Percentiles rank a stretch among this genome's conserved stretches.
Evolutionary conservation across 2,888 invertebrate genomes (phyloP).

Genomic region (Nudaria mundana): DNA sequence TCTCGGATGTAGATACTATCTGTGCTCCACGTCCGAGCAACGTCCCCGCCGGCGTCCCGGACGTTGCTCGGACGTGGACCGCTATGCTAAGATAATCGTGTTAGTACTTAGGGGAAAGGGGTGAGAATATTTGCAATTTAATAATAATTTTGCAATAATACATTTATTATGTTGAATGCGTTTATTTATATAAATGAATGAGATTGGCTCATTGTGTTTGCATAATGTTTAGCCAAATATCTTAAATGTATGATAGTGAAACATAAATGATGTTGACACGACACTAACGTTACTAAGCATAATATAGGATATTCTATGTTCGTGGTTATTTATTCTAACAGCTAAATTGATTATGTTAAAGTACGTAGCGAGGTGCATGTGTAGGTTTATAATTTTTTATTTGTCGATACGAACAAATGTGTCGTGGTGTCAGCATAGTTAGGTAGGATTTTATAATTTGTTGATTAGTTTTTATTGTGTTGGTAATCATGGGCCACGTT

Average conservation of each 20-base stretch:
- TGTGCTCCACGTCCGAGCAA: not conserved
- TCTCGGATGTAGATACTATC: constrained; percentile 28
- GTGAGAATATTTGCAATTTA: constrained; percentile 46
- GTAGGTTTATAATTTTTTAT: constrained; percentile 9
- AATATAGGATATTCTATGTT: constrained; percentile 17
- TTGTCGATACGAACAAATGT: constrained; percentile 27
- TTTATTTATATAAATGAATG: constrained; percentile 34
- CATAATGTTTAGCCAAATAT: constrained; percentile 53
- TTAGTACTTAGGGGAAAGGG: constrained; percentile 69
- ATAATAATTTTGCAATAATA: constrained; percentile 55
- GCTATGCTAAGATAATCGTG: constrained; percentile 50
- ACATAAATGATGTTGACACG: constrained; percentile 31
- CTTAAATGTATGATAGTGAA: constrained; percentile 36
- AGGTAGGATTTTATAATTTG: constrained; percentile 42
- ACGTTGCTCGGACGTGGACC: constrained; percentile 24
- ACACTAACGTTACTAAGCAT: constrained; percentile 21
- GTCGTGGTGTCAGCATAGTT: constrained; percentile 33
- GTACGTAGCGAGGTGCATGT: too few species aligned
- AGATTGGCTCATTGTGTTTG: constrained; percentile 41
- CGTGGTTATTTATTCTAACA: too few species aligned
- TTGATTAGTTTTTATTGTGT: constrained; percentile 66
- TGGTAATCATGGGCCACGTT: constrained; percentile 33
- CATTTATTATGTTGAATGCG: constrained; percentile 37
- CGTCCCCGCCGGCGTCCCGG: constrained; percentile 3
- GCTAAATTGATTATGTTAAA: too few species aligned